Base-by-base conservation (phyloP, 2,888 invertebrate species). In the Amaurobius ferox region DNA sequence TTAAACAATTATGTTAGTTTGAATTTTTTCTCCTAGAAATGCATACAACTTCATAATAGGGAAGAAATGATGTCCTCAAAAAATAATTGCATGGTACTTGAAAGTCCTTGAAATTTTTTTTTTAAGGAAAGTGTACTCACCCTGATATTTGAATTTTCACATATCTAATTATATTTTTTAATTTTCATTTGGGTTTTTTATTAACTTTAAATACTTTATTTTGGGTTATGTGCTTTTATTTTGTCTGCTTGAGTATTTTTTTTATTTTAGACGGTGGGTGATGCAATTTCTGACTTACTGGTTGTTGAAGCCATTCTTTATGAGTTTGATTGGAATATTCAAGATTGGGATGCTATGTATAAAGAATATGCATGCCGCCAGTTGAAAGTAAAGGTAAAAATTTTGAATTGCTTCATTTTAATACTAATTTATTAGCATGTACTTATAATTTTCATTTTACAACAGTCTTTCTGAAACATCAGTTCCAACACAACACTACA, bases 281-380 rank as follows among this genome's bases (percentile, higher is more conserved):
- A 99, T 93, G 99, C 99, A 1, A 94, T 99, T 76, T 97, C 98
- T 0, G 99, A 99, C 91, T 93, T 99, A 94, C 93, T 99, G 81
- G 91, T 98, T 5, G 98, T 99, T 0, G 99, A 99, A 92, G 94
- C 95, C 0, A 95, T 98, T 72, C 93, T 99, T 29, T 94, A 95
- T 89, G 94, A 94, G 1, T 94, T 94, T 88, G 97, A 96, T 3
- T 96, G 96, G 95, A 93, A 94, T 89, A 93, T 95, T 0, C 91
- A 92, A 35, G 94, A 96, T 70, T 99, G 99, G 99, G 93, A 95
- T 89, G 90, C 92, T 0, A 93, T 95, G 11, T 99, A 99, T 91
- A 91, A 91, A 0, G 98, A 99, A 91, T 93, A 98, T 81, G 98
- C 98, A 0, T 97, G 96, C 91, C 92, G 95, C 79, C 96, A 96